Conservation (phyloP, 2,888 invertebrate genomes). For the Phoronis australis region DNA sequence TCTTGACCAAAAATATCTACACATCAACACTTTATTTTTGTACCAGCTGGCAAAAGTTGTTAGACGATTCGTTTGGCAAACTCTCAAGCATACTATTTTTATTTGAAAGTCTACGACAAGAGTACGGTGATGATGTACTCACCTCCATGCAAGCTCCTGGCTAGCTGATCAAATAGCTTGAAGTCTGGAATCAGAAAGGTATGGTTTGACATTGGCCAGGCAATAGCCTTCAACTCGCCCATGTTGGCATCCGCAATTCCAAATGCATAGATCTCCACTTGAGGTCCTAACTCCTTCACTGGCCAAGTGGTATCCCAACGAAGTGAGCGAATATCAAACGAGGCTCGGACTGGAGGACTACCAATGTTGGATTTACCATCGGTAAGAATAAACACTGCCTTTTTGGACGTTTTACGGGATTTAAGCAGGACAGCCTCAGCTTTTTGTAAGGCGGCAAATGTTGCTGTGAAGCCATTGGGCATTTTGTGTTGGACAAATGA, state of each 20-base stretch:
- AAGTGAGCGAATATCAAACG: slow-evolving; percentile 22
- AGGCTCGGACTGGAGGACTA: slow-evolving; percentile 22
- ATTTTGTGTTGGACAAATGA: slow-evolving; percentile 10
- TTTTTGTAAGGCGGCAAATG: slow-evolving; percentile 17
- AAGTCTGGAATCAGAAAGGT: slow-evolving; percentile 24
- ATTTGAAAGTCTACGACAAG: background rate
- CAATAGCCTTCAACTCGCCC: slow-evolving; percentile 22
- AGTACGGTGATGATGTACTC: slow-evolving; percentile 6
- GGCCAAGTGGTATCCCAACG: slow-evolving; percentile 22
- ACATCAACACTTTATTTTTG: background rate
- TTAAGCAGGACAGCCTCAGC: slow-evolving; percentile 15
- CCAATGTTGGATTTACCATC: slow-evolving; percentile 32
- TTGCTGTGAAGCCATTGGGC: slow-evolving; percentile 26
- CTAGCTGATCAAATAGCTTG: slow-evolving; percentile 19
- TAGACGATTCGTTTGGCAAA: background rate
- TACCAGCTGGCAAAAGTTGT: background rate
- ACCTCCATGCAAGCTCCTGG: slow-evolving; percentile 25
- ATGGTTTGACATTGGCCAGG: slow-evolving; percentile 21
- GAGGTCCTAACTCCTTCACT: slow-evolving; percentile 19
- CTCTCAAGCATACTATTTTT: background rate
- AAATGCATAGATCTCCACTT: slow-evolving; percentile 28
- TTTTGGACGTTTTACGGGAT: slow-evolving; percentile 17
- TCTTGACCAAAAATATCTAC: background rate
- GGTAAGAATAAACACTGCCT: slow-evolving; percentile 25
- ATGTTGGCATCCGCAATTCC: slow-evolving; percentile 23